phyloP scores from a whole-genome alignment of 2,888 invertebrate species.

The Nomada fabriciana region DNA sequence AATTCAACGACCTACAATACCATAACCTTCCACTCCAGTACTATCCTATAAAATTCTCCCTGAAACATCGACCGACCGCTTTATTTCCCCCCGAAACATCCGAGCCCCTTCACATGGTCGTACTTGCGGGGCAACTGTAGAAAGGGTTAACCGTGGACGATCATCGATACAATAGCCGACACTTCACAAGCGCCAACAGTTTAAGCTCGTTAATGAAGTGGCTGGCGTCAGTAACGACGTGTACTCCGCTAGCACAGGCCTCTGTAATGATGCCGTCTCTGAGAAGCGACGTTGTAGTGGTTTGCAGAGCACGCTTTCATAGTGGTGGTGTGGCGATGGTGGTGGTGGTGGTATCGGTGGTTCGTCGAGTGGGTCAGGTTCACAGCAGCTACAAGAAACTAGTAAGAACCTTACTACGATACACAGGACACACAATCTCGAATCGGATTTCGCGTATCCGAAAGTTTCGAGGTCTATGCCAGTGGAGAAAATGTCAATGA shows the following conservation, averaged over 20 bases:
- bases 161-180: neutral
- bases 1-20: too few relatives aligned
- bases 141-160: neutral
- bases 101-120: neutral
- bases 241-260: conserved; percentile 8
- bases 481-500: too few relatives aligned
- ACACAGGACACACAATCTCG: too few relatives aligned
- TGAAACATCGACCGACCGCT: neutral
- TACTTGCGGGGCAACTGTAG: neutral
- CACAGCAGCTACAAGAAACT: conserved; percentile 24
- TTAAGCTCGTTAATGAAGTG: conserved; percentile 52
- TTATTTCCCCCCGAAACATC: neutral
- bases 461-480: too few relatives aligned
- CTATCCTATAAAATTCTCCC: neutral
- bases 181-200: conserved; percentile 29
- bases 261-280: conserved; percentile 24
- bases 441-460: too few relatives aligned
- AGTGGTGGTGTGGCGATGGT: neutral
- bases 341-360: neutral
- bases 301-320: neutral
- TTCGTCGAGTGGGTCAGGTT: conserved; percentile 34
- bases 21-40: too few relatives aligned
- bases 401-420: too few relatives aligned
- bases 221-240: conserved; percentile 22
- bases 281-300: neutral